A percentile compares a stretch with the other conserved stretches of the same genome.
These are phyloP conservation scores for Idaea aversata DNA, from an alignment of 2,888 invertebrate species.

Conservation along the genomic window DNA sequence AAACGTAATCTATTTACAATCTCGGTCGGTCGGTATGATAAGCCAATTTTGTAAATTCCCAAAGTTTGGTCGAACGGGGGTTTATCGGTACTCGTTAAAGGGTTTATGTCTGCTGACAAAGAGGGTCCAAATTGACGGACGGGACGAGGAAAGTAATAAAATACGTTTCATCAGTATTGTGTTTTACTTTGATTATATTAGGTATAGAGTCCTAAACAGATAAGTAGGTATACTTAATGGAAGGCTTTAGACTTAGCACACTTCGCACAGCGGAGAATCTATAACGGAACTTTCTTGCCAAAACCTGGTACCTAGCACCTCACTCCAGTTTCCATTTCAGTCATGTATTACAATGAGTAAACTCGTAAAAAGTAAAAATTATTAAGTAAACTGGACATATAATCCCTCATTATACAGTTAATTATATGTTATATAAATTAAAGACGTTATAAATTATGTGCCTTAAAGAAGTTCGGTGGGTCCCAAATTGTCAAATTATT, in stretches of 20 bases:
- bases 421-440: too few relatives aligned
- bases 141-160: slow-evolving; percentile 29
- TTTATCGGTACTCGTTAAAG: slow-evolving; percentile 45
- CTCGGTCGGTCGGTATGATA: slow-evolving; percentile 2
- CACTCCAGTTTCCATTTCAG: too few relatives aligned
- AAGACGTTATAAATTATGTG: too few relatives aligned
- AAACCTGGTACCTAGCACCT: too few relatives aligned
- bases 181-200: slow-evolving; percentile 4
- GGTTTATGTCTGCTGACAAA: slow-evolving; percentile 45
- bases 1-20: slow-evolving; percentile 1
- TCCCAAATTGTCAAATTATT: too few relatives aligned
- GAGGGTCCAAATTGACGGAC: slow-evolving; percentile 43
- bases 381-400: too few relatives aligned
- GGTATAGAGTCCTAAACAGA: neutral
- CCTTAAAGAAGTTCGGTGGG: too few relatives aligned
- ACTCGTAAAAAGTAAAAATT: too few relatives aligned
- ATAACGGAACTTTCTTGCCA: too few relatives aligned
- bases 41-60: slow-evolving; percentile 27
- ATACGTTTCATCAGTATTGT: slow-evolving; percentile 25
- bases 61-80: slow-evolving; percentile 38
- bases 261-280: too few relatives aligned
- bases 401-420: too few relatives aligned
- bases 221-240: neutral
- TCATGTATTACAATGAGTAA: too few relatives aligned
- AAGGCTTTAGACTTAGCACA: neutral